Evolutionary conservation across 2,113 vertebrate genomes (phyloP).

Genomic region (Festucalex cinctus): DNA sequence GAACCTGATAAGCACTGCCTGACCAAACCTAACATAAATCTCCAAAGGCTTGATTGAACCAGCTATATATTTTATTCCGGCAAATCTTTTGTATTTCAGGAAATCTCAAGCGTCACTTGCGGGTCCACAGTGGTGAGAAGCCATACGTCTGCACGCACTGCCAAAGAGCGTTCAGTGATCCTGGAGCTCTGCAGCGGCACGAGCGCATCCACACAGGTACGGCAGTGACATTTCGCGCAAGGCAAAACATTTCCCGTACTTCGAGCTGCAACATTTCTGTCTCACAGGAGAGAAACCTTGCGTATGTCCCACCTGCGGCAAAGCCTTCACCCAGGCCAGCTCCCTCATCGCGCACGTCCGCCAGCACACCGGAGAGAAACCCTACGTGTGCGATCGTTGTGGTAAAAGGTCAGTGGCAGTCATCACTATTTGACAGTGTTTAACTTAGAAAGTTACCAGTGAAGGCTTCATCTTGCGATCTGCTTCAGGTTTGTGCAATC

Average conservation of each 20-base stretch:
- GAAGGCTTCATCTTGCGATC: background rate
- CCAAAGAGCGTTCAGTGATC: slow-evolving; percentile 91
- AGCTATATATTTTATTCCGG: background rate
- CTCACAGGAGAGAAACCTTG: slow-evolving; percentile 94
- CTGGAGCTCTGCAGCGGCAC: slow-evolving; percentile 89
- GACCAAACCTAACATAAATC: background rate
- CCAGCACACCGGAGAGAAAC: slow-evolving; percentile 97
- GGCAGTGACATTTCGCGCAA: background rate
- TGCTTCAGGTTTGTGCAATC: slow-evolving; percentile 91
- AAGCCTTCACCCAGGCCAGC: slow-evolving; percentile 96
- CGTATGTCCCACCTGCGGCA: slow-evolving; percentile 90
- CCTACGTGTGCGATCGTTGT: slow-evolving; percentile 95
- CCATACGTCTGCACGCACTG: slow-evolving; percentile 90
- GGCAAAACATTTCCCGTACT: background rate
- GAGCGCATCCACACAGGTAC: slow-evolving; percentile 95
- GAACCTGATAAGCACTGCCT: background rate
- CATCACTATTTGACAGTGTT: background rate
- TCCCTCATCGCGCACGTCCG: slow-evolving; percentile 96
- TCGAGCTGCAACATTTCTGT: slow-evolving; percentile 7
- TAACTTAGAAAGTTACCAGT: background rate
- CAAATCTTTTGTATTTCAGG: slow-evolving; percentile 64
- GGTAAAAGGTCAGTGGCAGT: slow-evolving; percentile 83
- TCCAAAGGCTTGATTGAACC: background rate
- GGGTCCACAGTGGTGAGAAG: slow-evolving; percentile 97
- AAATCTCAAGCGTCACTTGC: slow-evolving; percentile 92